Conservation (phyloP, 2,888 invertebrate species). For the Drosophila leonis region DNA sequence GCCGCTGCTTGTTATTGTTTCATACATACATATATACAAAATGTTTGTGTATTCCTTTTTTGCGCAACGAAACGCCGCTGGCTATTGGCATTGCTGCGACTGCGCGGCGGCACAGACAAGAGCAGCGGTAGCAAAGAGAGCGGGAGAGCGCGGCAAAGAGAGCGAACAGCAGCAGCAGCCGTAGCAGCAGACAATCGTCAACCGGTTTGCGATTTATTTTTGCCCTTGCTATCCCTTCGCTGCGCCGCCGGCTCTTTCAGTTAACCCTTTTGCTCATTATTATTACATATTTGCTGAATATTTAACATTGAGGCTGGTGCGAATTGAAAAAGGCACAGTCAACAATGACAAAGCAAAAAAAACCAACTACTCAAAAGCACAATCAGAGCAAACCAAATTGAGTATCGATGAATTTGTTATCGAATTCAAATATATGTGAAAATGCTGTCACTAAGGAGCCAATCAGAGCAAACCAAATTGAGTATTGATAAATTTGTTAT, state of each 20-base stretch:
- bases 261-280: constrained; percentile 51
- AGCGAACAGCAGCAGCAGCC: constrained; percentile 21
- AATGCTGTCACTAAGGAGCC: not conserved
- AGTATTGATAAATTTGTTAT: constrained; percentile 1
- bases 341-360: constrained; percentile 38
- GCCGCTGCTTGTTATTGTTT: constrained; percentile 58
- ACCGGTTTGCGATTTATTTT: constrained; percentile 78
- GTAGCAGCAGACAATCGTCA: constrained; percentile 42
- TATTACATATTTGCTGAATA: constrained; percentile 74
- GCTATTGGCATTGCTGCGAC: constrained; percentile 62
- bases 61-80: constrained; percentile 68
- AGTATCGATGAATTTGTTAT: constrained; percentile 7
- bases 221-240: constrained; percentile 51
- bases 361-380: constrained; percentile 19
- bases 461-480: constrained; percentile 16
- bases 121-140: constrained; percentile 25
- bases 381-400: constrained; percentile 28
- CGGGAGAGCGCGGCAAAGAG: constrained; percentile 20
- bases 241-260: constrained; percentile 3
- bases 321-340: constrained; percentile 47
- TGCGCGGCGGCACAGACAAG: constrained; percentile 54
- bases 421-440: constrained; percentile 7
- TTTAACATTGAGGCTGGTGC: constrained; percentile 56
- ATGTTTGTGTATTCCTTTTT: constrained; percentile 58
- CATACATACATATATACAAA: constrained; percentile 18